Percentiles rank a stretch among this genome's conserved stretches.
phyloP scores from a whole-genome alignment of 2,797 vertebrate species.

The Rhynchotus rufescens region DNA sequence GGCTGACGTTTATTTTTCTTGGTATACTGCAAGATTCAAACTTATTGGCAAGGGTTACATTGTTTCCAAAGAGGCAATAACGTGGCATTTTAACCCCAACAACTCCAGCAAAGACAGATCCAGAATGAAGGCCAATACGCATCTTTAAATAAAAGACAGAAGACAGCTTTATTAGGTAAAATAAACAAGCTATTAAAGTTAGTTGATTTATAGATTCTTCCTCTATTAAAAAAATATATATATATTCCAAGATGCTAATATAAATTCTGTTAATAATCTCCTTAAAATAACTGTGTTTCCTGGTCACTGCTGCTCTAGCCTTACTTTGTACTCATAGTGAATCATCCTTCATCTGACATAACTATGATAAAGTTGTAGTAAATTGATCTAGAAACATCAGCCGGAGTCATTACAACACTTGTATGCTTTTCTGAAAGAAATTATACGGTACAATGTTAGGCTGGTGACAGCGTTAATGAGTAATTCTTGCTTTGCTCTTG shows the following conservation, averaged over 20 bases:
- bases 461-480: not conserved
- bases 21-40: slow-evolving; percentile 96
- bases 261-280: not conserved
- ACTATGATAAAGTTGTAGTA: not conserved
- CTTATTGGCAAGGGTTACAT: slow-evolving; percentile 97
- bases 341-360: not conserved
- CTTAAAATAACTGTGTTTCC: not conserved
- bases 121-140: slow-evolving; percentile 96
- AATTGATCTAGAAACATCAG: not conserved
- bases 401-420: not conserved
- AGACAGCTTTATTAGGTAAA: not conserved
- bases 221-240: not conserved
- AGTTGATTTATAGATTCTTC: not conserved
- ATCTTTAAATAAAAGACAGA: slow-evolving; percentile 84
- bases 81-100: slow-evolving; percentile 98
- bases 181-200: not conserved
- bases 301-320: not conserved
- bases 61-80: slow-evolving; percentile 99
- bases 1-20: slow-evolving; percentile 95
- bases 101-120: slow-evolving; percentile 95
- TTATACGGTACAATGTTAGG: not conserved
- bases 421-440: not conserved
- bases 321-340: not conserved
- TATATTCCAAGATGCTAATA: not conserved
- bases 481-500: not conserved